Base-by-base conservation (phyloP, 2,113 vertebrate genomes). In the Corydoras sp. region DNA sequence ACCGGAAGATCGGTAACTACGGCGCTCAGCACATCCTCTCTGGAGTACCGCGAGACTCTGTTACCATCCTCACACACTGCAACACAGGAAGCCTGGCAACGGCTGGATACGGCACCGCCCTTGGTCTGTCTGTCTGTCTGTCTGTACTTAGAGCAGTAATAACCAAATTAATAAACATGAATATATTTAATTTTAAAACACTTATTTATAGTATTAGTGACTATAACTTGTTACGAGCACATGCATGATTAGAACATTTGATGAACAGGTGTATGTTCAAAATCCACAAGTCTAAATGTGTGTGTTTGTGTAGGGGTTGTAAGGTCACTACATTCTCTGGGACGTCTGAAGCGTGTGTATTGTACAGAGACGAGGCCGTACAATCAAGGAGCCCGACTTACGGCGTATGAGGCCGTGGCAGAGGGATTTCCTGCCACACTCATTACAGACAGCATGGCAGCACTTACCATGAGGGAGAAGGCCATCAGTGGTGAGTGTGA, bases 361-460 rank as follows among this genome's bases (percentile, higher is more conserved):
- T 95, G 92, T 86, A 96, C 94, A 0, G 94, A 96, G 86, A 96
- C 94, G 0, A 86, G 94, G 74, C 93, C 93, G 8, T 94, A 95
- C 82, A 95, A 95, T 83, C 94, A 96, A 83, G 93, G 94, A 1
- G 90, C 93, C 55, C 83, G 94, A 13, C 89, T 96, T 72, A 96
- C 93, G 0, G 93, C 94, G 0, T 94, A 94, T 0, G 94, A 96
- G 86, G 88, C 92, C 4, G 91, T 93, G 0, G 87, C 91, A 0
- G 94, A 96, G 74, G 84, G 87, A 9, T 90, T 95, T 77, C 93
- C 94, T 0, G 92, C 91, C 24, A 95, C 92, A 0, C 93, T 96
- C 54, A 93, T 96, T 11, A 78, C 92, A 0, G 93, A 96, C 88
- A 95, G 94, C 88, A 91, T 90, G 90, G 93, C 88, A 0, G 91